Percentiles rank a stretch among this genome's conserved stretches.
phyloP scores from a whole-genome alignment of 2,113 vertebrate genomes.

The Oenanthe oenanthe region DNA sequence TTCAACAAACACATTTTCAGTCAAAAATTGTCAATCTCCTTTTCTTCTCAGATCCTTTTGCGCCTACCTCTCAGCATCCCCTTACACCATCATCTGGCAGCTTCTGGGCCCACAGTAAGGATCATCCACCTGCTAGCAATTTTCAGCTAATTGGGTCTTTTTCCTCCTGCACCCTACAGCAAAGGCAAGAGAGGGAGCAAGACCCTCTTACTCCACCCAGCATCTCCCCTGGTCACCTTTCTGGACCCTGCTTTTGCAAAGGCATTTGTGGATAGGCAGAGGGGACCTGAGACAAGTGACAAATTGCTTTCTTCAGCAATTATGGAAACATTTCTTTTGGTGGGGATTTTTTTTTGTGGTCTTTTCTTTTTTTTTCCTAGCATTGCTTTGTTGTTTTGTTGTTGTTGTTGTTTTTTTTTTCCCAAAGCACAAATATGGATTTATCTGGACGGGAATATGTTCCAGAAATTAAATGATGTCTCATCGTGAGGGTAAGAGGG shows the following conservation, averaged over 20 bases:
- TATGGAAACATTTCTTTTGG: not conserved
- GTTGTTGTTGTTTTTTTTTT: not conserved
- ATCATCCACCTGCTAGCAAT: not conserved
- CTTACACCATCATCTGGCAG: not conserved
- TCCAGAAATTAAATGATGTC: constrained; percentile 51
- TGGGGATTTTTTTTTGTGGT: not conserved
- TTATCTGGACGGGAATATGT: not conserved
- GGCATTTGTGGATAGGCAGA: not conserved
- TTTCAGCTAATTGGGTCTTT: not conserved
- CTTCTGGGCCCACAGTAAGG: not conserved
- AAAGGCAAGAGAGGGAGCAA: not conserved
- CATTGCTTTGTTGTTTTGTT: not conserved
- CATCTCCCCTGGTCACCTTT: not conserved
- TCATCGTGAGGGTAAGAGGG: not conserved
- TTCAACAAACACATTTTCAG: constrained; percentile 34
- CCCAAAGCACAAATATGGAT: not conserved
- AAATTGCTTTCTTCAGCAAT: not conserved
- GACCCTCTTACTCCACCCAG: not conserved
- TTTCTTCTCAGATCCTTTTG: constrained; percentile 1
- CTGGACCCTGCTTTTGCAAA: not conserved
- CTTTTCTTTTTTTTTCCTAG: not conserved
- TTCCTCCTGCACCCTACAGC: not conserved
- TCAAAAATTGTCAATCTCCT: constrained; percentile 51
- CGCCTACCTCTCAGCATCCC: not conserved
- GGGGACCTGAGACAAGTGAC: not conserved